Evolutionary conservation across 2,797 vertebrate species (phyloP).

Genomic region (Poeciliopsis infans): DNA sequence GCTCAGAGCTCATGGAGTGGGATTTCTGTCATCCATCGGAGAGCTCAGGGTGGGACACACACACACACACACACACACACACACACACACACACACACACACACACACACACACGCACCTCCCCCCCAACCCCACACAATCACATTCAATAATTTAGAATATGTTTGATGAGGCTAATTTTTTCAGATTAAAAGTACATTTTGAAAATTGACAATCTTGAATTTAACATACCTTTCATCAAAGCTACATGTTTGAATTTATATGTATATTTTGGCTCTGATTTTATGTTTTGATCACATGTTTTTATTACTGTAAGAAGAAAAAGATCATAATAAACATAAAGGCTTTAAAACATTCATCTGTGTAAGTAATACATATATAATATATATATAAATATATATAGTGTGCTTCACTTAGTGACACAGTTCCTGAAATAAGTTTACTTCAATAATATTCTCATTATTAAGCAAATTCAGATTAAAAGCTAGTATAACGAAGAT

Average conservation of each 20-base stretch:
- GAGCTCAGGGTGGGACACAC: slow-evolving; percentile 87
- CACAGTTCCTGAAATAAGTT: no score
- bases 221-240: no score
- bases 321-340: no score
- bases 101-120: background rate
- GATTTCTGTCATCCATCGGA: slow-evolving; percentile 94
- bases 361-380: no score
- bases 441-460: background rate
- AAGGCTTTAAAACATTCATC: no score
- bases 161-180: background rate
- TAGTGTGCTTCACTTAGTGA: no score
- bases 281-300: background rate
- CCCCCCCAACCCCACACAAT: no score
- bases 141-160: no score
- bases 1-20: slow-evolving; percentile 93
- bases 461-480: background rate
- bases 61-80: slow-evolving; percentile 11
- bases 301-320: no score
- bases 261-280: background rate
- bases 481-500: background rate
- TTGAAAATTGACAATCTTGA: no score
- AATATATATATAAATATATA: no score
- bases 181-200: no score
- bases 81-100: background rate
- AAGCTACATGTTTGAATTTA: background rate